phyloP scores from a whole-genome alignment of 2,113 vertebrate species.

The Pogonocichla stellata region DNA sequence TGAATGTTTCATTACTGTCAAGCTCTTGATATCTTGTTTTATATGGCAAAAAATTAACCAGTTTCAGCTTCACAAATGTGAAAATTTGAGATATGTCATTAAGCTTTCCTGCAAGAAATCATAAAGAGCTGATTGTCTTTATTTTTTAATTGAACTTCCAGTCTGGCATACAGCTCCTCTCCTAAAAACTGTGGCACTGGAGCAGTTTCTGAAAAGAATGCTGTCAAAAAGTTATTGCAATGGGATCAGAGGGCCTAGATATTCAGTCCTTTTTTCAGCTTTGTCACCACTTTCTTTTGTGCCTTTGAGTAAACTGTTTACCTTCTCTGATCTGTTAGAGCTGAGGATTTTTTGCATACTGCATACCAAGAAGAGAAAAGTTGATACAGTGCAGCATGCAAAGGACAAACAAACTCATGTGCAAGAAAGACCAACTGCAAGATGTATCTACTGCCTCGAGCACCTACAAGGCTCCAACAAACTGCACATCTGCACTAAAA shows the following conservation, averaged over 20 bases:
- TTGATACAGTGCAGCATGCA: not conserved
- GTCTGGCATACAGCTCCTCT: slow-evolving; percentile 15
- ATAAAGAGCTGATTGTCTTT: slow-evolving; percentile 55
- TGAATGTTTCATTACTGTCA: slow-evolving; percentile 75
- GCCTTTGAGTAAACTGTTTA: not conserved
- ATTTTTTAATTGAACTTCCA: slow-evolving; percentile 55
- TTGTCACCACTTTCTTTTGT: not conserved
- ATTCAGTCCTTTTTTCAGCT: not conserved
- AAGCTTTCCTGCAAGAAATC: slow-evolving; percentile 56
- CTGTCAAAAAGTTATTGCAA: not conserved
- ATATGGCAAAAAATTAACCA: slow-evolving; percentile 66
- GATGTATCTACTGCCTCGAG: not conserved
- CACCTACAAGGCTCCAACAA: not conserved
- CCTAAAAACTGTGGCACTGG: not conserved
- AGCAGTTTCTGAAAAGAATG: not conserved
- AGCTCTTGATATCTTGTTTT: slow-evolving; percentile 70
- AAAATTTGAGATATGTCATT: slow-evolving; percentile 71
- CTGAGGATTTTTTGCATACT: not conserved
- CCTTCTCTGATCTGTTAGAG: not conserved
- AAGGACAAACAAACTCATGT: not conserved
- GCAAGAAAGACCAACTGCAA: not conserved
- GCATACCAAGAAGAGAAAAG: not conserved
- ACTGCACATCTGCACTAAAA: not conserved
- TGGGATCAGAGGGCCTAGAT: not conserved
- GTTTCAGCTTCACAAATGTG: slow-evolving; percentile 67